phyloP scores from a whole-genome alignment of 37 sponge, comb jelly and placozoan species.

The Hexactinellida sp. region DNA sequence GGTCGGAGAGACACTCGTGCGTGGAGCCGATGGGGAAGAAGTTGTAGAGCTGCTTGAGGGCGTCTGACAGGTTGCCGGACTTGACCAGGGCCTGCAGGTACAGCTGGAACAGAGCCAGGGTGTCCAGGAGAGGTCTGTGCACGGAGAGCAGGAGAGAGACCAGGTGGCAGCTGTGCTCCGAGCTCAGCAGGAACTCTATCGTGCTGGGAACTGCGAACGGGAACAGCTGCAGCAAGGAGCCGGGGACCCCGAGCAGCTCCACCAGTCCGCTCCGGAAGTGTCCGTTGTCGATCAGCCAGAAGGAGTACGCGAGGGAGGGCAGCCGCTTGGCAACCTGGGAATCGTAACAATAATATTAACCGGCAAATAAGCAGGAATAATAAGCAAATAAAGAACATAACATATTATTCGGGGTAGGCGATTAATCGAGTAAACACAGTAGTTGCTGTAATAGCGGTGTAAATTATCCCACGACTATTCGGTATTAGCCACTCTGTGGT shows the following conservation, averaged over 20 bases:
- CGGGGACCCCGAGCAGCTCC: not conserved
- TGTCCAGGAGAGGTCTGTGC: not conserved
- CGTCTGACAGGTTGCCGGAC: not conserved
- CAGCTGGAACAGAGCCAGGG: not conserved
- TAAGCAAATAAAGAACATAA: no score
- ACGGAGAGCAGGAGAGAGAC: not conserved
- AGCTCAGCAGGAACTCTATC: not conserved
- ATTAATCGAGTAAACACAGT: no score
- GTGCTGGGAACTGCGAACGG: not conserved
- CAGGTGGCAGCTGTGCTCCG: not conserved
- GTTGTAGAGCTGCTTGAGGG: not conserved
- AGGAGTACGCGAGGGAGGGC: not conserved
- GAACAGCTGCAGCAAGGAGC: not conserved
- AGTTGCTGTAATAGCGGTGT: no score
- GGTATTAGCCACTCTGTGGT: no score
- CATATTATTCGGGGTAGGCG: no score
- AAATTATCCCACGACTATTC: no score
- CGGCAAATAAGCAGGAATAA: no score
- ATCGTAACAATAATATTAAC: no score
- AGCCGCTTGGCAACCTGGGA: not conserved
- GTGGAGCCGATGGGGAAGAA: not conserved
- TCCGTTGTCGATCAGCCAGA: not conserved
- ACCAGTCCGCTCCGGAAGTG: not conserved
- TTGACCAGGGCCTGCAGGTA: not conserved
- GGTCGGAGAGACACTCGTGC: not conserved